These are phyloP conservation scores for Euglossa dilemma DNA, from an alignment of 1,140 invertebrate species.

Conservation along the genomic window DNA sequence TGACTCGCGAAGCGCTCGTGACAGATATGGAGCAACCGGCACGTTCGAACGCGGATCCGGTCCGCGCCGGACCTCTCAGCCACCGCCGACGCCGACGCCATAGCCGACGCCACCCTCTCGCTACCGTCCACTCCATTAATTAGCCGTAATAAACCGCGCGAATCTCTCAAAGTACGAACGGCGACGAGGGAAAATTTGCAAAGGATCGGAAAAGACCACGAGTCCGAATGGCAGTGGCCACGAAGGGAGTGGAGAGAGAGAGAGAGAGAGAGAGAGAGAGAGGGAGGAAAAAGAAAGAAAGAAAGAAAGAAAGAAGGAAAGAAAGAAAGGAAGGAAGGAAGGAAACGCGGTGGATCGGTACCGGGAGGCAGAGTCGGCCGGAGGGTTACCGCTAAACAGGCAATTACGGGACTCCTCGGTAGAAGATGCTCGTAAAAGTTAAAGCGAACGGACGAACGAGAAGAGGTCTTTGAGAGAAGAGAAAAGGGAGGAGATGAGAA, in stretches of 20 bases:
- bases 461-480: conserved; percentile 21
- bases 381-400: conserved; percentile 69
- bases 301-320: not conserved
- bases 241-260: not conserved
- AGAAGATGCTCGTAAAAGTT: conserved; percentile 70
- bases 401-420: conserved; percentile 68
- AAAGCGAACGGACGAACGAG: conserved; percentile 50
- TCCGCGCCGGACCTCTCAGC: conserved; percentile 17
- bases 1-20: conserved; percentile 72
- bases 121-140: conserved; percentile 75
- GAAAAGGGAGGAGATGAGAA: conserved; percentile 26
- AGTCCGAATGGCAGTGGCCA: not conserved
- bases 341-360: conserved; percentile 3
- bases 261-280: not conserved
- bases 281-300: not conserved
- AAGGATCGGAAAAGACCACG: too few relatives aligned
- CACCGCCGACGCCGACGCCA: not conserved
- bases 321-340: not conserved
- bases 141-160: conserved; percentile 73
- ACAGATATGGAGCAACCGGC: conserved; percentile 73
- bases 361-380: conserved; percentile 23
- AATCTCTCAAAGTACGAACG: not conserved
- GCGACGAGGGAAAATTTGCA: not conserved
- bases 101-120: not conserved
- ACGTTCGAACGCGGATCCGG: conserved; percentile 43